phyloP scores from a whole-genome alignment of 2,888 invertebrate species.

The Lochmaea crataegi region DNA sequence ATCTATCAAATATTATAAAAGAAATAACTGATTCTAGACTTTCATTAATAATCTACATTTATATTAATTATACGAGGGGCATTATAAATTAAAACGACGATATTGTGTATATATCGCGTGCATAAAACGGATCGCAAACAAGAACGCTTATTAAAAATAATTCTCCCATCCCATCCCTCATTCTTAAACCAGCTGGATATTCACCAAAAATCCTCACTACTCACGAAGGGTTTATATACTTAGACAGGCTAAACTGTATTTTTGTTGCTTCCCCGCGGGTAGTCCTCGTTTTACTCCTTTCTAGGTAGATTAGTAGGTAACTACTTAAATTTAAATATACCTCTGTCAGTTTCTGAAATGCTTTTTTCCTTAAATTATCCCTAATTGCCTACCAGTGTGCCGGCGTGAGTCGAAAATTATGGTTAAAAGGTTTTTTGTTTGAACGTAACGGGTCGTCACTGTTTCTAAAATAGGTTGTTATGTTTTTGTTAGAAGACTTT shows the following conservation, averaged over 20 bases:
- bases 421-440: conserved; percentile 14
- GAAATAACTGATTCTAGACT: too few relatives aligned
- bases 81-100: not conserved
- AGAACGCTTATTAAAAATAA: not conserved
- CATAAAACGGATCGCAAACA: not conserved
- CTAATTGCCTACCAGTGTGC: conserved; percentile 6
- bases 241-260: conserved; percentile 2
- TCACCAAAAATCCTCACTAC: not conserved
- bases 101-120: not conserved
- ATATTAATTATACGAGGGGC: not conserved
- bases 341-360: conserved; percentile 11
- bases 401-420: conserved; percentile 11
- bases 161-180: too few relatives aligned
- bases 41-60: too few relatives aligned
- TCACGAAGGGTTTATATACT: conserved; percentile 13
- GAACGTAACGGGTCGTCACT: not conserved
- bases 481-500: not conserved
- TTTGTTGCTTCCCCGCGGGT: conserved; percentile 8
- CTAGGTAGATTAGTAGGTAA: conserved; percentile 15
- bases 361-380: conserved; percentile 11
- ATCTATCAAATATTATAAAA: too few relatives aligned
- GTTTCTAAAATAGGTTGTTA: conserved; percentile 7
- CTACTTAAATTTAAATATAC: conserved; percentile 11
- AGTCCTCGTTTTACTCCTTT: conserved; percentile 1
- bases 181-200: conserved; percentile 5